Evolutionary conservation across 53 echinoderm and acorn worm species (phyloP), one percentile per base, ranked within the genome.

Genomic region (Hippasteria phrygiana): DNA sequence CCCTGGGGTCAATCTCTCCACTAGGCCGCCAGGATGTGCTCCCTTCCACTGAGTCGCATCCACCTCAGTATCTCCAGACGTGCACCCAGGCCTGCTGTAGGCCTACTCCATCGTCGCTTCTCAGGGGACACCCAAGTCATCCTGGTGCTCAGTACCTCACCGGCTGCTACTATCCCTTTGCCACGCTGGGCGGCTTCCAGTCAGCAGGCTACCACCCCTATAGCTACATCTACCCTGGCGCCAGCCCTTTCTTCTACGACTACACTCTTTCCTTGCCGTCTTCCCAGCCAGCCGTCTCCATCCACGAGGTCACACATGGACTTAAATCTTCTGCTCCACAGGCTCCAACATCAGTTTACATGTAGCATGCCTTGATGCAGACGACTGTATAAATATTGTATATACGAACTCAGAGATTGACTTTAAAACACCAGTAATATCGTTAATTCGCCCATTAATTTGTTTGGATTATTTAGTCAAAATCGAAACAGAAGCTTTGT

Each of bases 71-170:
- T 39, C 85, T 51, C n/a, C 33, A 29, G 38, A 69, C 35, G 36
- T 85, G 85, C 53, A 51, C 85, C 50, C 69, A 50, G 50, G 18
- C 85, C 2, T 85, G 70, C 71, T 85, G 66, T 34, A n/a, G n/a
- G n/a, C n/a, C n/a, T n/a, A 45, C 28, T 32, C 33, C 46, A 0
- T 5, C 67, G 14, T 1, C 47, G 0, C 64, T 10, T 33, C 63
- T 4, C 82, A 38, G 4, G 0, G n/a, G 42, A 28, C 66, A 34
- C 45, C 29, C 16, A 28, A 28, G 43, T 32, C 66, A 65, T 36
- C 27, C 85, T 51, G 71, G 85, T 51, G 26, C 71, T 34, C 85
- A 50, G 27, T 85, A 85, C 37, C 37, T 53, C 38, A 33, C 43
- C 11, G 64, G 32, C 35, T 33, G 55, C 70, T 85, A 85, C 70